Base-by-base conservation (phyloP, 2,113 vertebrate species). In the Eublepharis macularius region DNA sequence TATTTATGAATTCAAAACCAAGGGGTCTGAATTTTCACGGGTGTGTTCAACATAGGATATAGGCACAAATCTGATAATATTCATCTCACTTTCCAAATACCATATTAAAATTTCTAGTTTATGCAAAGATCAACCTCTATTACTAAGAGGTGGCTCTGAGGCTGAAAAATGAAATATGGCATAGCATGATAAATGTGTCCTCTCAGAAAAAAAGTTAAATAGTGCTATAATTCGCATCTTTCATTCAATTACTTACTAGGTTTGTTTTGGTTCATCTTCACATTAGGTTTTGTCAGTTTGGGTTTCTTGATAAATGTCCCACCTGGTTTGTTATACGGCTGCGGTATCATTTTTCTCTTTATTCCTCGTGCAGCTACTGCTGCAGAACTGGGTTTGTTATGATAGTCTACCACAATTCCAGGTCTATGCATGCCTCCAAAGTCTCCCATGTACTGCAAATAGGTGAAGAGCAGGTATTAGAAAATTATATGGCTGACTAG, bases 291-390 rank as follows among this genome's bases (percentile, higher is more conserved):
- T 88, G 96, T 91, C 89, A 97, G 92, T 93, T 97, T 97, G 92
- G 95, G 96, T 88, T 97, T 98, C 96, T 97, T 98, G 89, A 96
- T 94, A 93, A 97, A 96, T 19, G 95, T 95, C 92, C 95, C 95
- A 87, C 95, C 94, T 16, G 96, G 94, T 87, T 96, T 96, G 90
- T 93, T 97, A 93, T 96, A 96, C 2, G 96, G 95, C 84, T 97
- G 97, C 65, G 92, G 94, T 72, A 95, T 94, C 95, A 97, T 96
- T 95, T 97, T 97, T 93, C 97, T 96, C 94, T 98, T 98, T 92
- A 97, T 96, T 92, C 97, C 97, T 96, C 97, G 95, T 92, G 95
- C 95, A 93, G 94, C 94, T 94, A 96, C 94, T 92, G 96, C 95
- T 95, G 95, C 95, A 95, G 89, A 93, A 91, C 96, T 95, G 82